Conservation (phyloP, 2,797 vertebrate species). For the Microhierax caerulescens region DNA sequence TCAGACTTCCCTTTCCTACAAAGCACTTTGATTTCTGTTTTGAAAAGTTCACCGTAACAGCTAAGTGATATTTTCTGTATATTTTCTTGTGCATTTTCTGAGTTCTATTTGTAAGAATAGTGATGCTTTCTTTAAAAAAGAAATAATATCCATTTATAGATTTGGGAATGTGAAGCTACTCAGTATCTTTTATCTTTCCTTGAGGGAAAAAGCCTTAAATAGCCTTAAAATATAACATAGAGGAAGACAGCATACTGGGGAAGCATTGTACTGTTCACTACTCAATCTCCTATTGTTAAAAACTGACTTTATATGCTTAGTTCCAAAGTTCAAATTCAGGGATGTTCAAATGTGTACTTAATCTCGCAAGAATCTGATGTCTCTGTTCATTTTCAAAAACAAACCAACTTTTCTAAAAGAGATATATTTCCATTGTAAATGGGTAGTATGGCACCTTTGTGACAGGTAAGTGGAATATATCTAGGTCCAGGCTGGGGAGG, state of each 20-base stretch:
- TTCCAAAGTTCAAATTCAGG: not conserved
- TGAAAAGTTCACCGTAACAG: not conserved
- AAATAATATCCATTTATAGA: not conserved
- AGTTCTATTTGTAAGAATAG: not conserved
- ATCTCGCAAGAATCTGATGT: accelerated
- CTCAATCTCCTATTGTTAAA: not conserved
- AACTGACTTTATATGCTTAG: not conserved
- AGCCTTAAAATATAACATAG: not conserved
- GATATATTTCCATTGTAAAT: not conserved
- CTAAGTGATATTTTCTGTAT: not conserved
- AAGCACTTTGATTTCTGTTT: not conserved
- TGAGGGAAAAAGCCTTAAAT: not conserved
- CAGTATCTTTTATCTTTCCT: not conserved
- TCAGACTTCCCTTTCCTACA: not conserved
- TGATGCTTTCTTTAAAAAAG: not conserved
- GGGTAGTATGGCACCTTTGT: not conserved
- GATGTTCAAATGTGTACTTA: not conserved
- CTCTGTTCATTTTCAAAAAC: not conserved
- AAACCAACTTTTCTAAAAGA: not conserved
- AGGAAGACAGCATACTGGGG: not conserved
- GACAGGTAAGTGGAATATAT: not conserved
- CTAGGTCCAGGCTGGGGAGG: not conserved
- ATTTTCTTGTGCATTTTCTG: not conserved
- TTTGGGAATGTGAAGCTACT: not conserved
- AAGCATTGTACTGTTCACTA: not conserved